Percentiles rank a stretch among this genome's conserved stretches.
Conservation (phyloP, 2,888 invertebrate species). For the Epinotia nisella region DNA sequence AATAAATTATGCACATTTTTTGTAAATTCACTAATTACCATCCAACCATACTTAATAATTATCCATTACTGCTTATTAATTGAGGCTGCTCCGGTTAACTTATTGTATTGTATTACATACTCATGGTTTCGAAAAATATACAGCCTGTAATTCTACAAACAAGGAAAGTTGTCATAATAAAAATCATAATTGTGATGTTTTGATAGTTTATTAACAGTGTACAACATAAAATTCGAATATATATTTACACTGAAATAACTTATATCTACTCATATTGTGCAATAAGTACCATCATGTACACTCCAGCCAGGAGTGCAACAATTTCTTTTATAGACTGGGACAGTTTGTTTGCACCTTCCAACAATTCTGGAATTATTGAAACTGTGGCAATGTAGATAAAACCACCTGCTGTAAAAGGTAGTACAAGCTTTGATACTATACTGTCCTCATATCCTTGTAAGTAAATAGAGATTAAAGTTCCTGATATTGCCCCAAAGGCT, state of each 20-base stretch:
- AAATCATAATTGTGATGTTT: constrained; percentile 38
- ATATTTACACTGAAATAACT: constrained; percentile 38
- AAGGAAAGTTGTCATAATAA: constrained; percentile 3
- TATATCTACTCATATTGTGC: constrained; percentile 85
- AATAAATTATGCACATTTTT: no score
- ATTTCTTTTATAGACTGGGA: constrained; percentile 97
- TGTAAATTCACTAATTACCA: no score
- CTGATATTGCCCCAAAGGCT: constrained; percentile 97
- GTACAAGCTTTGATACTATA: constrained; percentile 92
- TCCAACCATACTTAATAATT: no score
- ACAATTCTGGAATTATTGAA: constrained; percentile 98
- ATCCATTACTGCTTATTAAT: no score
- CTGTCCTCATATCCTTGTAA: constrained; percentile 89
- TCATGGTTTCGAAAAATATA: no score
- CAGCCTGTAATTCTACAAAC: no score
- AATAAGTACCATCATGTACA: constrained; percentile 98
- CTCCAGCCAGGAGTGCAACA: constrained; percentile 93
- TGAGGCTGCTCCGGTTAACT: no score
- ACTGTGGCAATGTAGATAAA: constrained; percentile 99
- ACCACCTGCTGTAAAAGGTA: constrained; percentile 99
- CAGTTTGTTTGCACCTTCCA: constrained; percentile 94
- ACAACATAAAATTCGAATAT: constrained; percentile 27
- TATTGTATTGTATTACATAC: no score
- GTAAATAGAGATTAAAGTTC: constrained; percentile 94
- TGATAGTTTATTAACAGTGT: constrained; percentile 40